Evolutionary conservation across 1,140 invertebrate genomes (phyloP).

Genomic region (Drosophila dunni): DNA sequence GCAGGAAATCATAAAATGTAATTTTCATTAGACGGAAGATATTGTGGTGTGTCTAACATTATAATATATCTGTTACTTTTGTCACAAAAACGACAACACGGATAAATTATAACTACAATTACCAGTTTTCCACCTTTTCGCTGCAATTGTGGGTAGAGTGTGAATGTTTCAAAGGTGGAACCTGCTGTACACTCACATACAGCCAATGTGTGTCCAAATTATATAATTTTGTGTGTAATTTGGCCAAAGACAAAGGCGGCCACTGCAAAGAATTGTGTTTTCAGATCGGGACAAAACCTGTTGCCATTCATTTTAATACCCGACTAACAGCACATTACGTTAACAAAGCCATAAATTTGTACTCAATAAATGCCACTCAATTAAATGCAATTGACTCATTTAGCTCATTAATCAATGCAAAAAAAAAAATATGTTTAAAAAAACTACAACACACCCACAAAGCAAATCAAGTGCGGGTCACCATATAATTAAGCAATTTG

Average conservation of each 20-base stretch:
- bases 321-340: conserved; percentile 25
- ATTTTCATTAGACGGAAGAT: conserved; percentile 76
- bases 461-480: conserved; percentile 50
- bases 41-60: conserved; percentile 52
- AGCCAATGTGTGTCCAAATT: conserved; percentile 36
- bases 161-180: conserved; percentile 58
- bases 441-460: conserved; percentile 22
- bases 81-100: conserved; percentile 48
- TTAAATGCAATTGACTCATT: conserved; percentile 55
- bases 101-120: conserved; percentile 53
- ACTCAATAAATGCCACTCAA: conserved; percentile 52
- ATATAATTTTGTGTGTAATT: conserved; percentile 55
- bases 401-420: conserved; percentile 61
- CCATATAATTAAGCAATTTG: conserved; percentile 69
- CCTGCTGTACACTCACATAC: conserved; percentile 22
- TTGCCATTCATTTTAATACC: conserved; percentile 24
- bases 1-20: conserved; percentile 73
- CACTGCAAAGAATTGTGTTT: conserved; percentile 17
- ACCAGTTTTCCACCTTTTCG: conserved; percentile 43
- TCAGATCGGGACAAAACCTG: conserved; percentile 1
- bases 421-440: too few relatives aligned
- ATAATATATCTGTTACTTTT: conserved; percentile 61
- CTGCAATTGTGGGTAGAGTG: conserved; percentile 65
- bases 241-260: conserved; percentile 29
- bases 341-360: conserved; percentile 41